Evolutionary conservation across 2,888 invertebrate species (phyloP).

Genomic region (Morinoia aosen): DNA sequence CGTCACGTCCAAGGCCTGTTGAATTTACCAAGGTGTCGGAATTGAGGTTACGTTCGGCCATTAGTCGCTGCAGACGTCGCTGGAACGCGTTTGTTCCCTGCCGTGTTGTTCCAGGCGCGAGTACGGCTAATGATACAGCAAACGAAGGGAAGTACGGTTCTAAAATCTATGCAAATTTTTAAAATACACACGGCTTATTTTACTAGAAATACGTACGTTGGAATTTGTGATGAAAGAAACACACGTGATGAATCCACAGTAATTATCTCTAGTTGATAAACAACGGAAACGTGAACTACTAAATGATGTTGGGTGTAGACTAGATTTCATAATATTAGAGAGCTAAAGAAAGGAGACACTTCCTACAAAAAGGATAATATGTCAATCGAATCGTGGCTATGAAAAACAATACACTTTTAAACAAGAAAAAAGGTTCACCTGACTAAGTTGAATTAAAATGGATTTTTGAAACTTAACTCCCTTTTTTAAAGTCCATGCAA

Average conservation of each 20-base stretch:
- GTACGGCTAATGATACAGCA: not conserved
- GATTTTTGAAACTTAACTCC: not conserved
- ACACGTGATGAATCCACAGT: not conserved
- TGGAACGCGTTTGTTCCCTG: not conserved
- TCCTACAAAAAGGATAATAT: not conserved
- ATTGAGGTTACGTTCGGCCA: not conserved
- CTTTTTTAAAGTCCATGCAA: not conserved
- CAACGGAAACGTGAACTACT: not conserved
- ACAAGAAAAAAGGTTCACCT: not conserved
- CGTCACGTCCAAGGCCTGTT: conserved; percentile 1
- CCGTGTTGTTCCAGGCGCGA: not conserved
- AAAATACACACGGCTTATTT: too few species aligned
- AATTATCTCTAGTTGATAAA: not conserved
- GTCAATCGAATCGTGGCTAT: not conserved
- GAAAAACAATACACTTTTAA: not conserved
- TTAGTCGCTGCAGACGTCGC: not conserved
- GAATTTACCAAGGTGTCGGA: not conserved
- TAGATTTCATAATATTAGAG: too few species aligned
- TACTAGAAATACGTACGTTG: not conserved
- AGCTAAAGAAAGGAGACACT: not conserved
- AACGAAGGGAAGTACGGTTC: not conserved
- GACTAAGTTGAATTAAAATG: not conserved
- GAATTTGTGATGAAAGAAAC: not conserved
- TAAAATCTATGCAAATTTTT: too few species aligned
- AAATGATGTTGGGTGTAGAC: too few species aligned